Evolutionary conservation across 2,797 vertebrate species (phyloP).

Genomic region (Fistularia commersonii): DNA sequence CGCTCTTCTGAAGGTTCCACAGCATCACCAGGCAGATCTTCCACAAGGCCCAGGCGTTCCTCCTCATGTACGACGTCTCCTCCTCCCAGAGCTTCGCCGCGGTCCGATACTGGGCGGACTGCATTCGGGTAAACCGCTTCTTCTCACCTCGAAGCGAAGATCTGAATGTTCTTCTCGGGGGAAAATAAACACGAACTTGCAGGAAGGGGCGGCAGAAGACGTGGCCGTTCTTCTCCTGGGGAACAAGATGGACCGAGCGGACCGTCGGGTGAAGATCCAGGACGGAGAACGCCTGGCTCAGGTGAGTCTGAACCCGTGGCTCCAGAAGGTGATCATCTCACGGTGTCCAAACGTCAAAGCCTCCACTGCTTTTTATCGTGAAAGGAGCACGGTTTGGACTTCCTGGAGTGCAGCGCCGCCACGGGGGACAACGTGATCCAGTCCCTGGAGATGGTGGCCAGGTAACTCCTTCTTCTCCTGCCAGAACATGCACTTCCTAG

Average conservation of each 20-base stretch:
- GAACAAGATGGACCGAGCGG: conserved; percentile 83
- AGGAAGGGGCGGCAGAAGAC: conserved; percentile 78
- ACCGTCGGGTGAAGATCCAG: conserved; percentile 71
- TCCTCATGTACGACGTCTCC: conserved; percentile 93
- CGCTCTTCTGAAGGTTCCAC: conserved; percentile 79
- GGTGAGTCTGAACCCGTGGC: conserved; percentile 56
- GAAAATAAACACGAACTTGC: conserved; percentile 15
- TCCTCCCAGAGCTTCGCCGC: conserved; percentile 78
- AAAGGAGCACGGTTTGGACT: conserved; percentile 83
- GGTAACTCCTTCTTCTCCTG: conserved; percentile 71
- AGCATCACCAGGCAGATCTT: conserved; percentile 88
- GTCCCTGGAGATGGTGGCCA: conserved; percentile 78
- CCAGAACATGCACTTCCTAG: too few relatives aligned
- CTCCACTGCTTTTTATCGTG: not conserved
- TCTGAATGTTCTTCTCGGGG: not conserved
- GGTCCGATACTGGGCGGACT: conserved; percentile 84
- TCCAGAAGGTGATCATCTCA: too few relatives aligned
- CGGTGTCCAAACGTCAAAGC: too few relatives aligned
- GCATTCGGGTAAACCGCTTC: conserved; percentile 79
- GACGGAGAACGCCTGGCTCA: conserved; percentile 80
- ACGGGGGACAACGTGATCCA: conserved; percentile 85
- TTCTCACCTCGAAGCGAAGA: not conserved
- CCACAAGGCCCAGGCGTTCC: conserved; percentile 85
- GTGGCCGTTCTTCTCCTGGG: conserved; percentile 83
- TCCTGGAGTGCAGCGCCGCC: conserved; percentile 89